A percentile compares a stretch with the other conserved stretches of the same genome.
phyloP scores from a whole-genome alignment of 2,888 invertebrate species.

The Geophilus truncorum region DNA sequence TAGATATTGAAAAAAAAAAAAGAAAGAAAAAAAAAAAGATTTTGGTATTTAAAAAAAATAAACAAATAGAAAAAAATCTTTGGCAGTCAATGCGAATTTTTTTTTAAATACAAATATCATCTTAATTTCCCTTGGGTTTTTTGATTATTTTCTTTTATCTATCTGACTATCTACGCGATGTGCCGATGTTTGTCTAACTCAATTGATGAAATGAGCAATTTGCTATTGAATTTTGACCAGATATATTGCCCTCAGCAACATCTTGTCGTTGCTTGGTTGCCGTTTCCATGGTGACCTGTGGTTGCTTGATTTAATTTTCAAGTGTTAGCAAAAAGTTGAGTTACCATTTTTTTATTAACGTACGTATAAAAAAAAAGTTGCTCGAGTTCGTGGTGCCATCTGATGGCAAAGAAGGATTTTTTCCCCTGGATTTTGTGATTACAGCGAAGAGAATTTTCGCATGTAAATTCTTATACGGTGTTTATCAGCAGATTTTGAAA shows the following conservation, averaged over 20 bases:
- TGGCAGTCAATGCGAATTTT: no score
- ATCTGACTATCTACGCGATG: background rate
- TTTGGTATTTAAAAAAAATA: no score
- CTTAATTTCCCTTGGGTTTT: background rate
- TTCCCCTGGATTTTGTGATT: no score
- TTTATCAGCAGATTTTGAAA: background rate
- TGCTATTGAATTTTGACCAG: constrained; percentile 1
- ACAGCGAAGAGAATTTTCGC: background rate
- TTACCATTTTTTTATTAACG: no score
- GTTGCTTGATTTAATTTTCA: background rate
- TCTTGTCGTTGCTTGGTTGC: background rate
- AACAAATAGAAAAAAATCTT: no score
- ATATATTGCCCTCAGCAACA: background rate
- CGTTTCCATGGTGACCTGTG: background rate
- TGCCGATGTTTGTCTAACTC: background rate
- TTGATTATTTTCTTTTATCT: background rate
- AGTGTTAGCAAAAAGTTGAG: background rate
- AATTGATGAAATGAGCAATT: constrained; percentile 8
- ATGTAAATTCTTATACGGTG: background rate
- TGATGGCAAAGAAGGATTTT: no score
- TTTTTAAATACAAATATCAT: no score
- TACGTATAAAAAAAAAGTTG: no score
- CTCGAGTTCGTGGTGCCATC: background rate
- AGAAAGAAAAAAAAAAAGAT: no score
- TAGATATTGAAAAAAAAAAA: no score